Evolutionary conservation across 2,888 invertebrate genomes (phyloP).

Genomic region (Hylaea fasciaria): DNA sequence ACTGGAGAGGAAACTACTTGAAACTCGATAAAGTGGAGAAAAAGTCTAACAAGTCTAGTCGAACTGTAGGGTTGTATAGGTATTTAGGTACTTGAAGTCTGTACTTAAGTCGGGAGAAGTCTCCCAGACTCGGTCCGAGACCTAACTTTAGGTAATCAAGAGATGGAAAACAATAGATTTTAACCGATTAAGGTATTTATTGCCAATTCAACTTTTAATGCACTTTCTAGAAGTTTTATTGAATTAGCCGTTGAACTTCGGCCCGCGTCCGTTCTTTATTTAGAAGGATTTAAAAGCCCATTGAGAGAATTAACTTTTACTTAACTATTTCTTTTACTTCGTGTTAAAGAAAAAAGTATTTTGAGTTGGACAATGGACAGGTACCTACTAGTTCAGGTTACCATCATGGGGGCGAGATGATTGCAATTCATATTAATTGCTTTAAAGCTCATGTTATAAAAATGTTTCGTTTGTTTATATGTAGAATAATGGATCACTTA

Average conservation of each 20-base stretch:
- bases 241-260: constrained; percentile 6
- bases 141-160: constrained; percentile 24
- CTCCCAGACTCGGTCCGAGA: constrained; percentile 1
- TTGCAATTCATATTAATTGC: no score
- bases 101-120: not conserved
- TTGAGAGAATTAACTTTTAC: not conserved
- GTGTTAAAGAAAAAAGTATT: not conserved
- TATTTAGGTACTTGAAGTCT: constrained; percentile 1
- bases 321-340: not conserved
- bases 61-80: no score
- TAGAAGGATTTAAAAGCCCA: not conserved
- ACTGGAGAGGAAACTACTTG: not conserved
- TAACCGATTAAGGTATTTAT: constrained; percentile 33
- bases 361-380: no score
- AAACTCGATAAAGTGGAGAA: constrained; percentile 2
- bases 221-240: constrained; percentile 23
- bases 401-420: no score
- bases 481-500: no score
- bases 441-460: no score
- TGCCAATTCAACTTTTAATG: constrained; percentile 32
- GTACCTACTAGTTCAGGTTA: no score
- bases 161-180: constrained; percentile 29
- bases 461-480: no score
- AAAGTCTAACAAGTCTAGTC: constrained; percentile 1
- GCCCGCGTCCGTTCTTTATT: not conserved